Conservation (phyloP, 2,888 invertebrate genomes). For the Morpho deidamia region DNA sequence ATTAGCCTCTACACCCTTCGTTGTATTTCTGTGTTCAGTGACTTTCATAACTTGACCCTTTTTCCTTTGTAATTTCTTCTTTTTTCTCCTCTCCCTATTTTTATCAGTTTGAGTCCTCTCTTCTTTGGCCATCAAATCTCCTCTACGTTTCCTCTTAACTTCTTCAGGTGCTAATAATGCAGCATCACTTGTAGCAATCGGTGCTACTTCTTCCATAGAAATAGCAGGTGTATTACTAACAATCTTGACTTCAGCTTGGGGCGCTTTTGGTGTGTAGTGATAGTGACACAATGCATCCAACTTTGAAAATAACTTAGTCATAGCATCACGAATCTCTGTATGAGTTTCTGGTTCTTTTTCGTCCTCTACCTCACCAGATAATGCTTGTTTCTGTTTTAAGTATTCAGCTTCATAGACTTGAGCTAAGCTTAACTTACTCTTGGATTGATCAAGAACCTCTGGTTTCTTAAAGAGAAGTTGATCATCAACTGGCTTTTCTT, state of each 20-base stretch:
- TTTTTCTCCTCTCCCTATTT: constrained; percentile 91
- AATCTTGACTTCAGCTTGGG: constrained; percentile 92
- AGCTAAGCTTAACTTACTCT: constrained; percentile 94
- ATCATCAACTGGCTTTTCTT: constrained; percentile 89
- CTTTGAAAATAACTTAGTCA: constrained; percentile 88
- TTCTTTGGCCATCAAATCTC: constrained; percentile 81
- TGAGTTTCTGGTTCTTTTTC: constrained; percentile 86
- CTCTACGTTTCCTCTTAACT: constrained; percentile 81
- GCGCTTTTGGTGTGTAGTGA: constrained; percentile 94
- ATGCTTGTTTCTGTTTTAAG: constrained; percentile 81
- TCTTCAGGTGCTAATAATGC: constrained; percentile 95
- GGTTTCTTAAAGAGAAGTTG: constrained; percentile 92
- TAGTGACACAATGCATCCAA: constrained; percentile 96
- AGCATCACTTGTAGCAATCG: constrained; percentile 91
- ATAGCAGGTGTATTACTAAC: constrained; percentile 94
- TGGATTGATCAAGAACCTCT: constrained; percentile 93
- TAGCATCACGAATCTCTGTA: constrained; percentile 84
- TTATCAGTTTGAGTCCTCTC: constrained; percentile 93
- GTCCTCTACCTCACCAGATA: constrained; percentile 77
- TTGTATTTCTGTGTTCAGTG: constrained; percentile 70
- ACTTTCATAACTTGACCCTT: constrained; percentile 62
- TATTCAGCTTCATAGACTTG: constrained; percentile 96
- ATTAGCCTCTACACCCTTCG: constrained; percentile 80
- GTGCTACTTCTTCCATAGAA: constrained; percentile 96
- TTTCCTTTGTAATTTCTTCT: constrained; percentile 86